Base-by-base conservation (phyloP, 1,140 invertebrate species). In the Euura saliciscinereae region DNA sequence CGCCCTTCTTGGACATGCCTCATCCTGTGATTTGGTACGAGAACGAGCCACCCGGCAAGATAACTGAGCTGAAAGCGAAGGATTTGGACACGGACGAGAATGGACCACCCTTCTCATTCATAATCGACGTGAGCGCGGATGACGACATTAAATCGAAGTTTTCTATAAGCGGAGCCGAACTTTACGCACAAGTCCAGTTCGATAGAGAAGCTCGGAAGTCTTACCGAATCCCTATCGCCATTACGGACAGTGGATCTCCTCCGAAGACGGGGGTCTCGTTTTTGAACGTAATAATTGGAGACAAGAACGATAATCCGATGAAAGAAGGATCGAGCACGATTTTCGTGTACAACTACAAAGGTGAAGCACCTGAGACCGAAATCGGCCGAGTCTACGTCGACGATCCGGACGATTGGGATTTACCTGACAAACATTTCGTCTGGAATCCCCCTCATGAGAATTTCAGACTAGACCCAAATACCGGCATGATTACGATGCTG, bases 361-460 rank as follows among this genome's bases (percentile, higher is more conserved):
- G 93, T 10, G 90, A 92, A 74, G 89, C 92, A 0, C 93, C 92
- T 0, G 91, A 93, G 70, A 94, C 93, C 1, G 90, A 93, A 75
- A 96, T 98, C 66, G 97, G 97, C 0, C 88, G 95, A 43, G 96
- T 98, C 2, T 98, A 95, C 84, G 96, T 97, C 0, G 90, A 95
- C 44, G 97, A 99, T 87, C 89, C 91, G 0, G 97, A 99, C 82
- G 97, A 98, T 82, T 98, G 96, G 96, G 97, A 99, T 86, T 85
- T 97, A 65, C 91, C 91, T 0, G 96, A 98, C 81, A 99, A 99
- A 86, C 82, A 88, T 2, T 99, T 97, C 77, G 84, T 86, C 8
- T 95, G 94, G 94, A 84, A 86, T 45, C 80, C 82, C 2, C 78
- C 86, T 0, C 85, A 91, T 75, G 85, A 90, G 0, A 87, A 91